Evolutionary conservation across 1,140 invertebrate species (phyloP), one percentile per base, ranked within the genome.

Genomic region (Mercenaria mercenaria): DNA sequence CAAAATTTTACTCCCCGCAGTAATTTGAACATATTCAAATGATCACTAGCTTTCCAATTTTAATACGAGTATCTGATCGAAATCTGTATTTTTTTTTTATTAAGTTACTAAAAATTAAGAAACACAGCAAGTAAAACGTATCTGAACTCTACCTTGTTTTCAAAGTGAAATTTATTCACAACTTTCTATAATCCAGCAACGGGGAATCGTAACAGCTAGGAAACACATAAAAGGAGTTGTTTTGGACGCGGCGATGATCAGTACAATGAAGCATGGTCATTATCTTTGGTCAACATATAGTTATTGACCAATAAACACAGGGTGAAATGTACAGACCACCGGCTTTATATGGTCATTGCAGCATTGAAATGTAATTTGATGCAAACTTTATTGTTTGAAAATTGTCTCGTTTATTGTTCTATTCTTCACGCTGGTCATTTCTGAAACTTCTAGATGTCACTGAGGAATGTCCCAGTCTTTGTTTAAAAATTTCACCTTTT

Each of bases 261-360:
- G 37, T 39, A 18, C 15, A 18, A 37, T 39, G 26, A 72, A 4
- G 34, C 67, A 37, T 72, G 29, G 76, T 52, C 76, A 79, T 56
- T 32, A 79, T 37, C 13, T 52, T 1, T 76, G 72, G 72, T 76
- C 72, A 76, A 76, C 41, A 4, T 15, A 34, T 79, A 59, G 76
- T 79, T 50, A 79, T 50, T 56, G 76, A 79, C 76, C 76, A 56
- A 79, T 79, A 79, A 79, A 52, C 47, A 56, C 47, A 8, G 37
- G 4, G 2, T 52, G 34, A 29, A 50, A 79, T 52, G 29, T 29
- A 37, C 11, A 56, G 76, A 79, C 76, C 47, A 79, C 76, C 76
- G 29, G 26, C 76, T 41, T 52, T n/a, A 59, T 52, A 79, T 50
- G 47, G 47, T 34, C 76, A n/a, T 56, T 52, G 56, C 13, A 37